A percentile compares a stretch with the other conserved stretches of the same genome.
phyloP scores from a whole-genome alignment of 2,888 invertebrate genomes.

The Globia sparganii region DNA sequence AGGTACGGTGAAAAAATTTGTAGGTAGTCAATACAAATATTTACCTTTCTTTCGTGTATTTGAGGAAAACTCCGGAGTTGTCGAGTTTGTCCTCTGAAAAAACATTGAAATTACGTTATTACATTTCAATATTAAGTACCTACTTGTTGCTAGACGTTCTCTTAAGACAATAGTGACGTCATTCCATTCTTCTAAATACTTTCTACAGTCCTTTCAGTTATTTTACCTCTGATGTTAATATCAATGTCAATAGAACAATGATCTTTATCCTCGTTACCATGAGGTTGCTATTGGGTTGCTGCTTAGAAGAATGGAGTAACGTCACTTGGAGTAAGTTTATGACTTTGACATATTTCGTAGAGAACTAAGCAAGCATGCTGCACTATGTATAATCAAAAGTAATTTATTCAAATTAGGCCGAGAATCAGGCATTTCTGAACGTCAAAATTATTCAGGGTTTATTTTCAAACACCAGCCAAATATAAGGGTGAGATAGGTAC shows the following conservation, averaged over 20 bases:
- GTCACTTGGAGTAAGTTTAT: neutral
- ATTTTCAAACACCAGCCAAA: too few relatives aligned
- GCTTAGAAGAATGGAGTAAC: neutral
- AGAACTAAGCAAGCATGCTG: neutral
- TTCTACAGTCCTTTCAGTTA: too few relatives aligned
- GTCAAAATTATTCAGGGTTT: neutral
- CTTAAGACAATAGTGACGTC: neutral
- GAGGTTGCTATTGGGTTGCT: neutral
- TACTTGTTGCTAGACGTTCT: neutral
- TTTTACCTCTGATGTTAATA: too few relatives aligned
- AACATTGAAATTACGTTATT: neutral
- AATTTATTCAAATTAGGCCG: neutral
- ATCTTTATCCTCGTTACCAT: too few relatives aligned
- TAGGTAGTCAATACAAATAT: slow-evolving; percentile 70
- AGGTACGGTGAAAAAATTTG: neutral
- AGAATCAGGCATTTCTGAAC: neutral
- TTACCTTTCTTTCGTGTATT: slow-evolving; percentile 94
- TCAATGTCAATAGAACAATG: too few relatives aligned
- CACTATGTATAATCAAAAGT: neutral
- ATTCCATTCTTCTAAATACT: neutral
- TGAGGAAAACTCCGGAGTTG: slow-evolving; percentile 95
- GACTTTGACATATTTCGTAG: neutral
- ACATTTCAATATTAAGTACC: neutral
- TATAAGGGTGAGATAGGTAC: too few relatives aligned
- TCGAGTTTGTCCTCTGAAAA: slow-evolving; percentile 94